phyloP scores from a whole-genome alignment of 2,888 invertebrate species.

The Lordiphosa andalusiaca region DNA sequence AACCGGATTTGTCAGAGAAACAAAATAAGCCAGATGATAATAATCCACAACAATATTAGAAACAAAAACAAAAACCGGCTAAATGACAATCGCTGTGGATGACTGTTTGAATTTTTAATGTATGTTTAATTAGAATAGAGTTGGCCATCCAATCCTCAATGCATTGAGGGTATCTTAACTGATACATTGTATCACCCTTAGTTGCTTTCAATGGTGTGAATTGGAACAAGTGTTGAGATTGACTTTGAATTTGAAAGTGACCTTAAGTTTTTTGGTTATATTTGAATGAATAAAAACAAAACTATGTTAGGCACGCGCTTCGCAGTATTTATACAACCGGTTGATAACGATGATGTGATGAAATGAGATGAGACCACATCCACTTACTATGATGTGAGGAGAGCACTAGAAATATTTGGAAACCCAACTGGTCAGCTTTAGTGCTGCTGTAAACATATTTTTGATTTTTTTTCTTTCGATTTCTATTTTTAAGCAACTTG shows the following conservation, averaged over 20 bases:
- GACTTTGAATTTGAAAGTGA: slow-evolving; percentile 17
- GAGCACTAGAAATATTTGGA: no score
- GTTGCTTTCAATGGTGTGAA: no score
- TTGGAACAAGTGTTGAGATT: slow-evolving; percentile 3
- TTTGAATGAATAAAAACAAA: slow-evolving; percentile 10
- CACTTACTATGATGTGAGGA: slow-evolving; percentile 8
- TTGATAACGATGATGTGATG: slow-evolving; percentile 18
- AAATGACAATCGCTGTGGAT: slow-evolving; percentile 55
- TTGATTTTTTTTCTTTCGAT: no score
- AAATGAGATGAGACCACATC: no score
- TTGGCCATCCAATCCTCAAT: not conserved
- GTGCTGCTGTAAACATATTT: no score
- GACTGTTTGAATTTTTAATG: slow-evolving; percentile 45
- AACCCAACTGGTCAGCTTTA: no score
- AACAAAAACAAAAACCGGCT: slow-evolving; percentile 51
- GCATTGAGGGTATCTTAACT: no score
- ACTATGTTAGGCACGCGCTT: slow-evolving; percentile 28
- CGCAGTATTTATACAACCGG: slow-evolving; percentile 41
- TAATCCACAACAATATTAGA: slow-evolving; percentile 12
- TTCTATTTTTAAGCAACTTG: no score
- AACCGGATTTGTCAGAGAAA: slow-evolving; percentile 47
- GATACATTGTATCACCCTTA: no score
- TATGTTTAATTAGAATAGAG: slow-evolving; percentile 36
- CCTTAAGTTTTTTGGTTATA: slow-evolving; percentile 20
- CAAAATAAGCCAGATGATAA: slow-evolving; percentile 24